These are phyloP conservation scores for Drosophila kepulauana DNA, from an alignment of 1,140 invertebrate genomes.

Conservation along the genomic window DNA sequence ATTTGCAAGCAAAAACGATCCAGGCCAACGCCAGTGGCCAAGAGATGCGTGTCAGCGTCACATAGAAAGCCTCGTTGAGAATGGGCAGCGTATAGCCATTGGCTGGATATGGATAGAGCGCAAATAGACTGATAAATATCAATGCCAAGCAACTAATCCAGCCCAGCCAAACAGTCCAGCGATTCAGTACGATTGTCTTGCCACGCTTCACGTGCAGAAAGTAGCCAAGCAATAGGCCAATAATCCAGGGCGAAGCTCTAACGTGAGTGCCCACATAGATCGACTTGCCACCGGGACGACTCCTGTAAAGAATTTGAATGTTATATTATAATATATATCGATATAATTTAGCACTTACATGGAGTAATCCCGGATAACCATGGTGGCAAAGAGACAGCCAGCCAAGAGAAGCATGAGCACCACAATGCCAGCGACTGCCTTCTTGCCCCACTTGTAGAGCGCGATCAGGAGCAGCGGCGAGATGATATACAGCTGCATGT, in stretches of 20 bases:
- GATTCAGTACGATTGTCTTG: constrained; percentile 41
- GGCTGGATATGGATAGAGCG: constrained; percentile 66
- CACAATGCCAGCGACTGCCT: constrained; percentile 55
- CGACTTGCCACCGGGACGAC: background rate
- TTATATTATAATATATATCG: no score
- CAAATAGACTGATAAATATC: constrained; percentile 72
- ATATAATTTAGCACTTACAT: constrained; percentile 8
- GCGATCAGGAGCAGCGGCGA: constrained; percentile 90
- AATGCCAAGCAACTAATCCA: constrained; percentile 66
- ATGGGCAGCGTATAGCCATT: constrained; percentile 48
- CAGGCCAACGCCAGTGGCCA: constrained; percentile 88
- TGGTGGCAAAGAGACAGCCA: constrained; percentile 53
- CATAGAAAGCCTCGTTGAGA: constrained; percentile 87
- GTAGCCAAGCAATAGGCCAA: constrained; percentile 73
- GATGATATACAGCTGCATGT: constrained; percentile 93
- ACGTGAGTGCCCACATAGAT: constrained; percentile 40
- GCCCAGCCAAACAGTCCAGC: constrained; percentile 48
- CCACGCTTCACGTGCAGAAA: constrained; percentile 56
- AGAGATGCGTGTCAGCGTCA: constrained; percentile 86
- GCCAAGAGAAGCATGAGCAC: constrained; percentile 52
- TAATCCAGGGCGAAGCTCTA: constrained; percentile 63
- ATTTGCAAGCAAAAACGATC: constrained; percentile 89
- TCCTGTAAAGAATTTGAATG: background rate
- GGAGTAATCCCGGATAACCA: constrained; percentile 47
- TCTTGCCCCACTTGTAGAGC: constrained; percentile 84